A percentile compares a stretch with the other conserved stretches of the same genome.
Conservation (phyloP, 2,888 invertebrate genomes). For the Cyaniris semiargus region DNA sequence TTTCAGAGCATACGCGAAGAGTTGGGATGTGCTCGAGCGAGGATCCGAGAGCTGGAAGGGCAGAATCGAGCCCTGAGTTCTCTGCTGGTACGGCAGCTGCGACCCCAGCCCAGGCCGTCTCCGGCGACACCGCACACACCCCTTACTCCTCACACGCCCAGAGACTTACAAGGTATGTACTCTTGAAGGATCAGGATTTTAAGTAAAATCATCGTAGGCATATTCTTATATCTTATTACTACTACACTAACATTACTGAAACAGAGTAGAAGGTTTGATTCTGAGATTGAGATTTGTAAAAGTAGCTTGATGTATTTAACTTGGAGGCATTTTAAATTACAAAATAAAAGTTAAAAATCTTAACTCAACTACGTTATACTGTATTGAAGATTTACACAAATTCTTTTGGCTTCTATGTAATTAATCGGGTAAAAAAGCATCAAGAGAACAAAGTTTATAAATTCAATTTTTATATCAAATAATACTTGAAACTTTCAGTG, state of each 20-base stretch:
- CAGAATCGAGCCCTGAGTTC: constrained; percentile 88
- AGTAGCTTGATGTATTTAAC: too few species aligned
- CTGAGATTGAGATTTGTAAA: too few species aligned
- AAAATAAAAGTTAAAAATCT: too few species aligned
- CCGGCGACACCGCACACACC: constrained; percentile 76
- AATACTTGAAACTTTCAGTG: constrained; percentile 52
- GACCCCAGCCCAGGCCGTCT: constrained; percentile 76
- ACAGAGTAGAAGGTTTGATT: background rate
- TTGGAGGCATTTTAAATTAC: too few species aligned
- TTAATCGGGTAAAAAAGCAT: too few species aligned
- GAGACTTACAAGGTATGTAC: constrained; percentile 54
- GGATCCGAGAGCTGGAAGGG: constrained; percentile 88
- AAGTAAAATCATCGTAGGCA: too few species aligned
- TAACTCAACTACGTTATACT: too few species aligned
- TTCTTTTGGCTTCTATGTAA: too few species aligned
- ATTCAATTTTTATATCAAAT: background rate
- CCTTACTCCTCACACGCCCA: constrained; percentile 61
- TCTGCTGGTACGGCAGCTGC: constrained; percentile 83
- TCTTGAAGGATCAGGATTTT: too few species aligned
- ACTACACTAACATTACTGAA: background rate
- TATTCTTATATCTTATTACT: too few species aligned
- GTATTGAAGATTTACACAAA: too few species aligned
- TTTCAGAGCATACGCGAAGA: constrained; percentile 88
- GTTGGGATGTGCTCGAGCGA: constrained; percentile 85
- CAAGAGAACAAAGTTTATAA: too few species aligned